Evolutionary conservation across 2,113 vertebrate genomes (phyloP).

Genomic region (Hiodon alosoides): DNA sequence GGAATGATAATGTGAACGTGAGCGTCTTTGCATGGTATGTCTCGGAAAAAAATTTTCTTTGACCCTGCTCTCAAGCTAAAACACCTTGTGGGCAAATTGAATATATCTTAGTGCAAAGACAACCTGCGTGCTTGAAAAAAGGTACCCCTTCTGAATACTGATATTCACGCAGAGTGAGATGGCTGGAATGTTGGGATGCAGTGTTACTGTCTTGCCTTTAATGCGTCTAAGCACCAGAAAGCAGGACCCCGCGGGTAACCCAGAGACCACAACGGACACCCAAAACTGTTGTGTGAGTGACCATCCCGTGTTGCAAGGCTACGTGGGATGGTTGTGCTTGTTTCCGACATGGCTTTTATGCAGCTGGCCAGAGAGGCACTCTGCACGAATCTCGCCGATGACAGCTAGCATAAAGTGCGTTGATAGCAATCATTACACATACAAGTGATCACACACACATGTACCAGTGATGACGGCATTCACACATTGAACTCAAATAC

Average conservation of each 20-base stretch:
- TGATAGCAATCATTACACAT: neutral
- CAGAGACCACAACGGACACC: constrained; percentile 1
- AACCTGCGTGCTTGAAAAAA: too few species aligned
- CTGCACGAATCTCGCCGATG: neutral
- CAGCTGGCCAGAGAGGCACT: constrained; percentile 8
- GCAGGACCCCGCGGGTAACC: neutral
- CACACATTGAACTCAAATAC: neutral
- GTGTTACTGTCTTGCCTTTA: neutral
- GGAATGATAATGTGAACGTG: too few species aligned
- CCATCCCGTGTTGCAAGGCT: constrained; percentile 10
- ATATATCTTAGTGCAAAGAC: too few species aligned
- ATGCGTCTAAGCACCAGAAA: neutral
- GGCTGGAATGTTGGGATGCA: too few species aligned
- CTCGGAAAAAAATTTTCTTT: too few species aligned
- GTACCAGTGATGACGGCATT: too few species aligned
- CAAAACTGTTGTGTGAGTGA: neutral
- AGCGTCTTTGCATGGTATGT: too few species aligned
- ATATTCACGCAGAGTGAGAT: too few species aligned
- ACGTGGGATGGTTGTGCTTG: constrained; percentile 23
- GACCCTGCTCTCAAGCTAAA: too few species aligned
- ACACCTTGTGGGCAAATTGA: too few species aligned
- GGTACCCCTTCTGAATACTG: too few species aligned
- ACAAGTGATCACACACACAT: neutral
- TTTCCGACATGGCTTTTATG: constrained; percentile 20
- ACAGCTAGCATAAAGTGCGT: neutral